Conservation (phyloP, 53 echinoderm and acorn worm genomes). For the Zoroaster sp. region DNA sequence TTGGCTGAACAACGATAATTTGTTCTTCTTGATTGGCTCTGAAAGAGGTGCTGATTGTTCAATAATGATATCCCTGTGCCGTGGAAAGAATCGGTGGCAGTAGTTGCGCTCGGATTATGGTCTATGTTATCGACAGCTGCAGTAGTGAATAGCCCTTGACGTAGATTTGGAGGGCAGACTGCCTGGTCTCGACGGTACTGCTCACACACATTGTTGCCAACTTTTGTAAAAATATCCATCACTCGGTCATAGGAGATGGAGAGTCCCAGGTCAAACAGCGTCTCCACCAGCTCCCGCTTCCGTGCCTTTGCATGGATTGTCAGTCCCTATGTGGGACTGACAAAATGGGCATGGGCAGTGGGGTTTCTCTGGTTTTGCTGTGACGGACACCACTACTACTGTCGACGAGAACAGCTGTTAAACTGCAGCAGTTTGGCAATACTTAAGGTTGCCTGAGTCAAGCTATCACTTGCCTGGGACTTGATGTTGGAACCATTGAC, state of each 20-base stretch:
- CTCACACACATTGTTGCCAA: background rate
- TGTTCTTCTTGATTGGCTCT: no score
- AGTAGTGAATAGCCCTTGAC: slow-evolving; percentile 42
- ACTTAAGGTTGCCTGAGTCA: background rate
- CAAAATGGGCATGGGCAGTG: slow-evolving; percentile 56
- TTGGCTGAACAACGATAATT: no score
- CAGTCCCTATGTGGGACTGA: no score
- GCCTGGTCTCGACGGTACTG: background rate
- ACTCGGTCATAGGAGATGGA: slow-evolving; percentile 63
- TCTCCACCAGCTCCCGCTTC: slow-evolving; percentile 37
- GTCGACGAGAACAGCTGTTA: background rate
- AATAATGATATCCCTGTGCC: slow-evolving; percentile 56
- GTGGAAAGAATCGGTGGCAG: slow-evolving; percentile 55
- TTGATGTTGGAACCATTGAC: slow-evolving; percentile 24
- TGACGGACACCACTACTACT: background rate
- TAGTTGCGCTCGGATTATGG: slow-evolving; percentile 64
- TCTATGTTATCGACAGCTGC: slow-evolving; percentile 69
- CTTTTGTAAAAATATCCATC: slow-evolving; percentile 5
- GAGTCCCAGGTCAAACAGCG: slow-evolving; percentile 16
- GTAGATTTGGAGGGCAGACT: slow-evolving; percentile 47
- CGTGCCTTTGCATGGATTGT: slow-evolving; percentile 29
- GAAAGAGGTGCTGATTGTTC: no score
- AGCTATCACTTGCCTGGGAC: background rate
- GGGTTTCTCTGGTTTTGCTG: slow-evolving; percentile 27
- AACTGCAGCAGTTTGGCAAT: slow-evolving; percentile 12